A percentile compares a stretch with the other conserved stretches of the same genome.
phyloP scores from a whole-genome alignment of 2,797 vertebrate genomes.

The Ctenosaura bakeri region DNA sequence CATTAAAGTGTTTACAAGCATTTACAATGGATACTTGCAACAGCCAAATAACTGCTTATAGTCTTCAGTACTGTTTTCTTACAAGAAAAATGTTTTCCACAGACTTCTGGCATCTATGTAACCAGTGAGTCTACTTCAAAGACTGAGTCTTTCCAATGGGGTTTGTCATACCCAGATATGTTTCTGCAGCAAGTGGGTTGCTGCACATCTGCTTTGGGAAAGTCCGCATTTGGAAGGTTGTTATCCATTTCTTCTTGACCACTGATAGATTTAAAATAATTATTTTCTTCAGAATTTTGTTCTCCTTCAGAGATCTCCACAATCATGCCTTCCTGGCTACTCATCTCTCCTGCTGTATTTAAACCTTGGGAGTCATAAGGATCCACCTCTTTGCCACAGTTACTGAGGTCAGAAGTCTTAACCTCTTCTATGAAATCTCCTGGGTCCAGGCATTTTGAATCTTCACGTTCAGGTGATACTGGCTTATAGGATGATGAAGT shows the following conservation, averaged over 20 bases:
- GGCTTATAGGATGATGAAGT: slow-evolving; percentile 13
- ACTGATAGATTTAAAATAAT: slow-evolving; percentile 58
- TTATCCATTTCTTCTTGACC: slow-evolving; percentile 55
- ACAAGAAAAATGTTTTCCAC: neutral
- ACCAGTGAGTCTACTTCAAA: slow-evolving; percentile 70
- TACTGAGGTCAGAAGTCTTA: neutral
- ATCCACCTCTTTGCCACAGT: slow-evolving; percentile 8
- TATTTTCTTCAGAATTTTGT: slow-evolving; percentile 20
- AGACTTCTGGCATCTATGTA: slow-evolving; percentile 62
- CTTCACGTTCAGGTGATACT: neutral
- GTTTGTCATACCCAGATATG: slow-evolving; percentile 82
- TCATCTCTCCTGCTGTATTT: slow-evolving; percentile 27
- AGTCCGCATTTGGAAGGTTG: slow-evolving; percentile 45
- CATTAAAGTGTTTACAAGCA: slow-evolving; percentile 25
- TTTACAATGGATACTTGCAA: neutral
- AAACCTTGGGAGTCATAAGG: slow-evolving; percentile 16
- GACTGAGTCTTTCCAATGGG: slow-evolving; percentile 50
- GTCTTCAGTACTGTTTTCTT: slow-evolving; percentile 37
- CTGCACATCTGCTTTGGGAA: slow-evolving; percentile 44
- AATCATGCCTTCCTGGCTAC: slow-evolving; percentile 23
- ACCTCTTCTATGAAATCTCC: slow-evolving; percentile 26
- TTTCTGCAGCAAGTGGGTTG: slow-evolving; percentile 23
- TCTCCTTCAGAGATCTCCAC: slow-evolving; percentile 16
- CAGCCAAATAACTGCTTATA: neutral
- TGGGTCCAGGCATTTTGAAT: slow-evolving; percentile 28